phyloP scores from a whole-genome alignment of 1,140 invertebrate genomes.

The Sitobion miscanthi region DNA sequence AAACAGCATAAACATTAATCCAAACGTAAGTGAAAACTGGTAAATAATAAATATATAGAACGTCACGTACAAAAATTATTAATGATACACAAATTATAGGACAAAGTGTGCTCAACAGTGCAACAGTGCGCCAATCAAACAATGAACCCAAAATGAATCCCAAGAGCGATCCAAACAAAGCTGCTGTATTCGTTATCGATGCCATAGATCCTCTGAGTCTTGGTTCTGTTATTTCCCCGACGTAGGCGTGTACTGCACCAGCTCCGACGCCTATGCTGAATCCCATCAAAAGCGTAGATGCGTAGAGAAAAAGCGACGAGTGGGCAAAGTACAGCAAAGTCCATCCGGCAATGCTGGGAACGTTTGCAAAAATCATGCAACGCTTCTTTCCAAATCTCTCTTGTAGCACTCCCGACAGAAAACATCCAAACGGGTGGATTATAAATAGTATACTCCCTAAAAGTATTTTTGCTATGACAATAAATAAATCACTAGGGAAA shows the following conservation, averaged over 20 bases:
- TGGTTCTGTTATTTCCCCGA: constrained; percentile 66
- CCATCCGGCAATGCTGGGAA: constrained; percentile 58
- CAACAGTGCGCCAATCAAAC: constrained; percentile 53
- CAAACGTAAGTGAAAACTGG: neutral
- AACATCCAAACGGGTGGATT: constrained; percentile 60
- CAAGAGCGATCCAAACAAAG: neutral
- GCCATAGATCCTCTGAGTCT: constrained; percentile 50
- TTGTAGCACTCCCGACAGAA: constrained; percentile 60
- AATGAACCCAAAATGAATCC: constrained; percentile 1
- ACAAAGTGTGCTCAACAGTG: constrained; percentile 48
- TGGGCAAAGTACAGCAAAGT: constrained; percentile 51
- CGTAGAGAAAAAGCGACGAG: constrained; percentile 53
- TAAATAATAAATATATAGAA: neutral
- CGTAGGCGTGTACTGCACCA: constrained; percentile 66
- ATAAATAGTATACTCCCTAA: constrained; percentile 60
- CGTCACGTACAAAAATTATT: constrained; percentile 26
- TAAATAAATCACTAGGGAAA: no score
- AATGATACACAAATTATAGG: constrained; percentile 56
- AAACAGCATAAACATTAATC: neutral
- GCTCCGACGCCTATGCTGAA: constrained; percentile 64
- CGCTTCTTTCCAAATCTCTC: constrained; percentile 59
- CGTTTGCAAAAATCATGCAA: constrained; percentile 59
- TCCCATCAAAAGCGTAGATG: constrained; percentile 58
- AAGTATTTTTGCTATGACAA: no score
- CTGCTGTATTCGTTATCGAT: neutral